Percentiles rank a stretch among this genome's conserved stretches.
Evolutionary conservation across 2,113 vertebrate genomes (phyloP).

Genomic region (Phalacrocorax carbo): DNA sequence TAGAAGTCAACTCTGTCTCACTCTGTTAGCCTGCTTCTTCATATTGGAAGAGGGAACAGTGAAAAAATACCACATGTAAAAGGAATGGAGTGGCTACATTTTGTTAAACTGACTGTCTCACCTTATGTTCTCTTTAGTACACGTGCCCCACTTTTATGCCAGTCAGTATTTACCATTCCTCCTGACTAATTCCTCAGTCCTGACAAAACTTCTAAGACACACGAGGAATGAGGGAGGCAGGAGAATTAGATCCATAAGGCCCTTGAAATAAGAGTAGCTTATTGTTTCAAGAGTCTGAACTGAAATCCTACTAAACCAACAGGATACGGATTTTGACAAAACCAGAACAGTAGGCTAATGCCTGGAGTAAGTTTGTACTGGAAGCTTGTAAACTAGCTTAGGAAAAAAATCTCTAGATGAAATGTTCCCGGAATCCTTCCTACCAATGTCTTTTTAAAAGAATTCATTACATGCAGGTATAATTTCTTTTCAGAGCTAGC

Average conservation of each 20-base stretch:
- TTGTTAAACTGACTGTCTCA: neutral
- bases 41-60: neutral
- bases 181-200: neutral
- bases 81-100: neutral
- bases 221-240: neutral
- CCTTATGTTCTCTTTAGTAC: neutral
- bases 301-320: conserved; percentile 31
- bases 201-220: neutral
- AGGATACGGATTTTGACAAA: neutral
- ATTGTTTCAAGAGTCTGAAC: conserved; percentile 44
- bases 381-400: neutral
- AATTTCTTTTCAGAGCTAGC: neutral
- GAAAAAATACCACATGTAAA: neutral
- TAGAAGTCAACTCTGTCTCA: neutral
- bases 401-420: neutral
- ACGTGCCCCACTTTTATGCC: neutral
- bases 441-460: neutral
- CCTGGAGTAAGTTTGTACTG: neutral
- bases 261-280: conserved; percentile 1
- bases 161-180: neutral
- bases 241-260: neutral
- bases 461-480: neutral
- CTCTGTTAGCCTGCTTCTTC: neutral
- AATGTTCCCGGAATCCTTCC: neutral
- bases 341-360: neutral